phyloP scores from a whole-genome alignment of 2,113 vertebrate genomes.

The Dryoscopus gambensis region DNA sequence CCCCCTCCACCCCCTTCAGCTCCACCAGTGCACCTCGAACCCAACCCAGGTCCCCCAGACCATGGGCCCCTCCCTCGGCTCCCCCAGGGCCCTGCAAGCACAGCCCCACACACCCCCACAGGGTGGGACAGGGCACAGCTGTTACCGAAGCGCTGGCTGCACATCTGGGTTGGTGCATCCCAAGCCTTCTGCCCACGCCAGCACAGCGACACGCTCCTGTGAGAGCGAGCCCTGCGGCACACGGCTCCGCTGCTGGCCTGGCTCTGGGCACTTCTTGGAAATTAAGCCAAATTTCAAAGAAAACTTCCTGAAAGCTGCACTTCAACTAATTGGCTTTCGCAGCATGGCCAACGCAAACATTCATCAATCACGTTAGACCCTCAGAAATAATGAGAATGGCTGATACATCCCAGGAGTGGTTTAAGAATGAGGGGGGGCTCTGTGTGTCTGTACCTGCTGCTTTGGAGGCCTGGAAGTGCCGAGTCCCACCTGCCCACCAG shows the following conservation, averaged over 20 bases:
- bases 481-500: neutral
- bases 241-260: accelerated
- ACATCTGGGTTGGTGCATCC: accelerated
- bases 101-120: accelerated
- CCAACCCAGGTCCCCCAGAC: neutral
- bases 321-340: conserved; percentile 51
- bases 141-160: accelerated
- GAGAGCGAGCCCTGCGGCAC: neutral
- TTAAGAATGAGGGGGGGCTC: neutral
- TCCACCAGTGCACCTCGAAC: accelerated
- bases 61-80: accelerated
- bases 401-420: neutral
- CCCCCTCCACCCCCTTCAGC: neutral
- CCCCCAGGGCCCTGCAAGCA: accelerated
- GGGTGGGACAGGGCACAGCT: neutral
- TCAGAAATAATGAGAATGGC: conserved; percentile 15
- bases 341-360: neutral
- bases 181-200: neutral
- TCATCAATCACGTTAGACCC: conserved; percentile 49
- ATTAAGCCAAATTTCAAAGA: conserved; percentile 47
- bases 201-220: neutral
- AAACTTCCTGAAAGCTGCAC: conserved; percentile 63
- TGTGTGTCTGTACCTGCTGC: neutral
- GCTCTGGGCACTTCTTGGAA: neutral
- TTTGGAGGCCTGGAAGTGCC: neutral